Base-by-base conservation (phyloP, 2,888 invertebrate species). In the Megastigmus dorsalis region DNA sequence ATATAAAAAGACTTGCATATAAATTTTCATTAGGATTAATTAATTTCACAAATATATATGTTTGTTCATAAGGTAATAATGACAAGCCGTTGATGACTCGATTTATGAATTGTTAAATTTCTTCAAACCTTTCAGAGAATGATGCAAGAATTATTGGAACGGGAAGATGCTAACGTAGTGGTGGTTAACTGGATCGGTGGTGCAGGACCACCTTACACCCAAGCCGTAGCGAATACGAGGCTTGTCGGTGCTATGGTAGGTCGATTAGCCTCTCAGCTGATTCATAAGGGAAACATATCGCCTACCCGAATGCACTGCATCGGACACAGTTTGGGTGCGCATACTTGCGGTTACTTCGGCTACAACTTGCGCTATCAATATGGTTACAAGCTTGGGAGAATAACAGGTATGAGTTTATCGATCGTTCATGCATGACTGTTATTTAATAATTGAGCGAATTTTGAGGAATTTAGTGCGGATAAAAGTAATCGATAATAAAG, bases 201-300 rank as follows among this genome's bases (percentile, higher is more conserved):
- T 0, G 94, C 96, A 0, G 93, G 93, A 76, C 96, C 96, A 0
- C 96, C 96, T 0, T 98, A 97, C 85, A 93, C 95, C 0, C 96
- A 97, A 87, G 97, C 98, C 0, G 96, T 95, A 1, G 96, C 97
- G 0, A 97, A 97, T 84, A 95, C 95, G 20, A 90, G 97, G 62
- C 89, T 97, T 13, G 93, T 97, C 1, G 97, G 96, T 0, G 93
- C 93, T 0, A 94, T 97, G 88, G 92, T 95, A 0, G 95, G 95
- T 0, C 92, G 95, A 86, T 89, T 97, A 23, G 89, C 89, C 9
- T 84, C 85, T 0, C 89, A 90, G 75, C 79, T 90, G 26, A 86
- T 89, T 13, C 83, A 87, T 62, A 79, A 86, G 70, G 89, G 89
- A 0, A 85, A 85, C n/a, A 77, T 88, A 7, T 66, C 81, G 90